These are phyloP conservation scores for Zaprionus davidi DNA, from an alignment of 1,140 invertebrate genomes.

Conservation along the genomic window DNA sequence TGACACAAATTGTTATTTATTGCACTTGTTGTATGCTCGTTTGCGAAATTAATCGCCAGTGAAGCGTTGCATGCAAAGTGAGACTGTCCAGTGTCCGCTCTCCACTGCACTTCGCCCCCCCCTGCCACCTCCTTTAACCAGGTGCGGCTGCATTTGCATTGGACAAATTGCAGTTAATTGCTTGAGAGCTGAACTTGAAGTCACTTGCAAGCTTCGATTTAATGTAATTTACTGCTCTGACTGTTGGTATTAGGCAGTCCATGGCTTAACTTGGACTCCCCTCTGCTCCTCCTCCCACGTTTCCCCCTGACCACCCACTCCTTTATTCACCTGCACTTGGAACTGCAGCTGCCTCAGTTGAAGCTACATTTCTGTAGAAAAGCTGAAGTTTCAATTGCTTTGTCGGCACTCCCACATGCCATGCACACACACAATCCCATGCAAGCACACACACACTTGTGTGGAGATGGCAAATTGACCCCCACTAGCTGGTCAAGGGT, in stretches of 20 bases:
- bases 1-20: constrained; percentile 54
- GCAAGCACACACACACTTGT: background rate
- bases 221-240: background rate
- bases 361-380: background rate
- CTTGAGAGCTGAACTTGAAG: constrained; percentile 49
- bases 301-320: background rate
- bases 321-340: background rate
- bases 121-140: background rate
- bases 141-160: constrained; percentile 27
- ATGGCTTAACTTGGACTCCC: background rate
- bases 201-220: background rate
- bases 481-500: background rate
- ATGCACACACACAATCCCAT: background rate
- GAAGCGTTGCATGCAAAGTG: constrained; percentile 43
- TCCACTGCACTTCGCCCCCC: background rate
- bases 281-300: too few species aligned
- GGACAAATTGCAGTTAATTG: constrained; percentile 76
- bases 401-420: too few species aligned
- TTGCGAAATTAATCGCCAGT: constrained; percentile 56
- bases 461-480: background rate
- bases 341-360: constrained; percentile 7
- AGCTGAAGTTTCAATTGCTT: background rate
- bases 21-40: constrained; percentile 27
- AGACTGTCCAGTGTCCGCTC: background rate
- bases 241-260: background rate